Percentiles rank a stretch among this genome's conserved stretches.
These are phyloP conservation scores for Scaeva pyrastri DNA, from an alignment of 2,888 invertebrate species.

Conservation along the genomic window DNA sequence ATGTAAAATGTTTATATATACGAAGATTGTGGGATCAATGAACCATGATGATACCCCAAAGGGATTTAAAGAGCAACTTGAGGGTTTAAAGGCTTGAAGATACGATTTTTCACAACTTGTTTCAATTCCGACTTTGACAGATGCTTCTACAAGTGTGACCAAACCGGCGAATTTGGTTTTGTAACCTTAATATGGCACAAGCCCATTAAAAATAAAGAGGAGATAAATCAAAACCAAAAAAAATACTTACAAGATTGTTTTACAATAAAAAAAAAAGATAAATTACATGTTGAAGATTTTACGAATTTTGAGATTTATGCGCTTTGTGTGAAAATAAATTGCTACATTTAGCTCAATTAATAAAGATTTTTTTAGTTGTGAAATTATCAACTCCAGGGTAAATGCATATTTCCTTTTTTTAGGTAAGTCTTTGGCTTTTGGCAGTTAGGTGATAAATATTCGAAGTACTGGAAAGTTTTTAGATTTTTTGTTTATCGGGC, in stretches of 20 bases:
- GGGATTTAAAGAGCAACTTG: conserved; percentile 4
- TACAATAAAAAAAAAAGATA: conserved; percentile 12
- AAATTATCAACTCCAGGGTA: too few relatives aligned
- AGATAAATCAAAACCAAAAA: conserved; percentile 11
- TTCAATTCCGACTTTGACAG: conserved; percentile 3
- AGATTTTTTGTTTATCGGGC: too few relatives aligned
- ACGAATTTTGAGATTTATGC: conserved; percentile 39
- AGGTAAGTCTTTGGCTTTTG: too few relatives aligned
- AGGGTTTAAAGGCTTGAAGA: background rate
- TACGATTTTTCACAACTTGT: background rate
- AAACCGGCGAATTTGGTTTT: conserved; percentile 12
- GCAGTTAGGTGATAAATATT: too few relatives aligned
- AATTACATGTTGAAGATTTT: conserved; percentile 35
- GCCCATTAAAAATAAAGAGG: background rate
- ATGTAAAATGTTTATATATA: background rate
- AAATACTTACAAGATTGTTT: background rate
- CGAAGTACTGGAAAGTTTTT: too few relatives aligned
- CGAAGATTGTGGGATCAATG: conserved; percentile 54
- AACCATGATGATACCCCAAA: conserved; percentile 36
- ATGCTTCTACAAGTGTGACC: conserved; percentile 23
- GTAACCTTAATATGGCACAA: conserved; percentile 35
- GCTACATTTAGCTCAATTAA: background rate
- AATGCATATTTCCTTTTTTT: too few relatives aligned
- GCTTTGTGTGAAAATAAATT: conserved; percentile 11
- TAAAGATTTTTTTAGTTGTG: background rate